Percentiles rank a stretch among this genome's conserved stretches.
Conservation (phyloP, 1,140 invertebrate species). For the Bombus waltoni region DNA sequence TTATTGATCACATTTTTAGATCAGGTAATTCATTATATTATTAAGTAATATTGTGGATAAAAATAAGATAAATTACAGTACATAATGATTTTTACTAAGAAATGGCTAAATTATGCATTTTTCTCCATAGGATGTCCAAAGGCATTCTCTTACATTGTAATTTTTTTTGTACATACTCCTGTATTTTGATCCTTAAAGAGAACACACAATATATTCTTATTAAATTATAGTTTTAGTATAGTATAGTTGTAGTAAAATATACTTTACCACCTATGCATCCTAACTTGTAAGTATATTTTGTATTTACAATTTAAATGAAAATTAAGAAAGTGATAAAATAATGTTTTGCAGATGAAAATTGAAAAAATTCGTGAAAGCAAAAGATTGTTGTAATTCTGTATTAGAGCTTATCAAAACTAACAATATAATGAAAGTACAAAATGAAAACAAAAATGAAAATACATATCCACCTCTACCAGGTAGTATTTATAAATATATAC, state of each 20-base stretch:
- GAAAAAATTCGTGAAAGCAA: conserved; percentile 89
- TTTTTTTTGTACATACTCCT: conserved; percentile 90
- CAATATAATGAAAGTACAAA: conserved; percentile 82
- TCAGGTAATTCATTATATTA: background rate
- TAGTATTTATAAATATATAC: conserved; percentile 71
- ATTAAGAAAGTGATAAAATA: conserved; percentile 17
- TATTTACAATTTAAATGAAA: background rate
- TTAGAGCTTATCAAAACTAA: conserved; percentile 90
- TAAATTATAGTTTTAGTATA: conserved; percentile 84
- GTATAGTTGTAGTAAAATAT: conserved; percentile 82
- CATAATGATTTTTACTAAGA: background rate
- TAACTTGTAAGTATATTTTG: conserved; percentile 86
- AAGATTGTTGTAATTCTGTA: conserved; percentile 94
- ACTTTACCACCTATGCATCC: conserved; percentile 92
- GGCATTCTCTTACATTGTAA: conserved; percentile 87
- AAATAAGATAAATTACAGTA: background rate
- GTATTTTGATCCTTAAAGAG: conserved; percentile 98
- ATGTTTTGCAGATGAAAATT: conserved; percentile 80
- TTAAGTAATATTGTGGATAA: background rate
- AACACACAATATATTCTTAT: conserved; percentile 98
- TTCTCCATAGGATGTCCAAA: conserved; percentile 90
- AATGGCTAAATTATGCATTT: background rate
- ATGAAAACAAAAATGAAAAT: conserved; percentile 82
- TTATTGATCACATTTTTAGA: background rate
- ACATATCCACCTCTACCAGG: conserved; percentile 83